Conservation (phyloP, 2,113 vertebrate species). For the Lates calcarifer region DNA sequence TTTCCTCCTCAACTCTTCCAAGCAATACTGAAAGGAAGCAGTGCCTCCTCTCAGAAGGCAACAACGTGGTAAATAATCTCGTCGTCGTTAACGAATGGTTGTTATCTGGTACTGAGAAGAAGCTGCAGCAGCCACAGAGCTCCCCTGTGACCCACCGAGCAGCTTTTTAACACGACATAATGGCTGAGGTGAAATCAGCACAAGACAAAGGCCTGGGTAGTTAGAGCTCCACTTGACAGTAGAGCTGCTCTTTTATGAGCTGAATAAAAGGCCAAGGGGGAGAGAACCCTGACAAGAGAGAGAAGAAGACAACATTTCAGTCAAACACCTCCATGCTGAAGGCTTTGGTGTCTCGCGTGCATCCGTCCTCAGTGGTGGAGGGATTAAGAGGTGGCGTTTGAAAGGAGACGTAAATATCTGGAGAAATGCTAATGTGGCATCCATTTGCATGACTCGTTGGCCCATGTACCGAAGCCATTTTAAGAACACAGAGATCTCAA, state of each 20-base stretch:
- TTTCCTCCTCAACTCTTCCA: background rate
- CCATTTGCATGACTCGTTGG: conserved; percentile 79
- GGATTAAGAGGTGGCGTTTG: conserved; percentile 31
- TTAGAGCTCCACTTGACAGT: conserved; percentile 39
- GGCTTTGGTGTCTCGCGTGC: background rate
- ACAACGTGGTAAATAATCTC: conserved; percentile 1
- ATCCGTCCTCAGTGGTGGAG: background rate
- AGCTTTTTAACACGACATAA: conserved; percentile 48
- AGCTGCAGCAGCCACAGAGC: conserved; percentile 16
- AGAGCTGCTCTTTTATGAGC: conserved; percentile 34
- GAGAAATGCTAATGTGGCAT: conserved; percentile 73
- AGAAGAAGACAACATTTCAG: background rate
- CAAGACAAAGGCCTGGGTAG: conserved; percentile 23
- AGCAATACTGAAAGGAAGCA: background rate
- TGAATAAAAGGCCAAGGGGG: conserved; percentile 16
- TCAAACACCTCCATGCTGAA: background rate
- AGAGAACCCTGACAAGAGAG: background rate
- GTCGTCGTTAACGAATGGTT: background rate
- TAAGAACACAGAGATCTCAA: conserved; percentile 60
- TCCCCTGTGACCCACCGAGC: conserved; percentile 40
- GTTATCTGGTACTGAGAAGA: conserved; percentile 34
- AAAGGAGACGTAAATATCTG: conserved; percentile 64
- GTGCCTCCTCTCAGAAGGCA: background rate
- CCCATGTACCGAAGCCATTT: conserved; percentile 76
- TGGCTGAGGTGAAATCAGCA: conserved; percentile 41